Base-by-base conservation (phyloP, 2,797 vertebrate genomes). In the Neomorphus geoffroyi region DNA sequence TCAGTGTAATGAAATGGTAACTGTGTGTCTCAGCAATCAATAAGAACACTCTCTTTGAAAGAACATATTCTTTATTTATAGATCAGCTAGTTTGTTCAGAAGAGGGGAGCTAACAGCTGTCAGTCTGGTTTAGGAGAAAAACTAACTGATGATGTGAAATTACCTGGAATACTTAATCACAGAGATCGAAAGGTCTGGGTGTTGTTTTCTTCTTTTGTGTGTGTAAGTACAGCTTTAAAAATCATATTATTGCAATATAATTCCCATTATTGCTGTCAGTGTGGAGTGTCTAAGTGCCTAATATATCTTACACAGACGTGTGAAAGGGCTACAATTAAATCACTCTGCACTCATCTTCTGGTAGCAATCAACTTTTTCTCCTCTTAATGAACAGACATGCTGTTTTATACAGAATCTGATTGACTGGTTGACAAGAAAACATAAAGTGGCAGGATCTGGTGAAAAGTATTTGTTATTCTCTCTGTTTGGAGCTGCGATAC, bases 321-420 rank as follows among this genome's bases (percentile, higher is more conserved):
- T 91, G 90, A 94, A 96, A 95, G 81, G 87, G 86, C 91, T 93
- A 70, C 95, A 96, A 96, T 96, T 97, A 97, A 97, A 95, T 93
- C 94, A 93, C 60, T 92, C 91, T 83, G 77, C 80, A 67, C 93
- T 96, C 93, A 79, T 97, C 94, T 96, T 96, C 92, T 91, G 80
- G 51, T 95, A 86, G 93, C 91, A 96, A 96, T 93, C 95, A 96
- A 91, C 86, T 88, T 96, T 91, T 96, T 93, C 80, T 96, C 60
- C 41, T 88, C 91, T 86, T 97, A 96, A 96, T 97, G 95, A 97
- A 94, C 53, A 92, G 89, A 90, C 89, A 93, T 58, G 92, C 89
- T 90, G 94, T 82, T 96, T 96, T 91, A 93, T 88, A 88, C 81
- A 85, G 93, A 70, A 53, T 72, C 75, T 95, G 94, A 97, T 93